phyloP scores from a whole-genome alignment of 2,797 vertebrate species.

The Uromys caudimaculatus region DNA sequence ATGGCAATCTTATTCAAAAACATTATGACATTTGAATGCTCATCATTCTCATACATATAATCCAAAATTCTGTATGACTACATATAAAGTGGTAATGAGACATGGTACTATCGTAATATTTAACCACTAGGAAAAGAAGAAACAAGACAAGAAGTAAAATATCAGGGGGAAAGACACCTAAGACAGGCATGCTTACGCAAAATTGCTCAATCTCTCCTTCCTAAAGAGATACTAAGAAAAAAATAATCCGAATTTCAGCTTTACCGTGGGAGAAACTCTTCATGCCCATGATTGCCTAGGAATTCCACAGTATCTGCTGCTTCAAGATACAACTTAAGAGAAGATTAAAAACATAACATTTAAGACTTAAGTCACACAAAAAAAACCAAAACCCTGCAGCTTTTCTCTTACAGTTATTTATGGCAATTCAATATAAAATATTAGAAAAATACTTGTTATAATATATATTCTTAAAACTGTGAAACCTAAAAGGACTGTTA shows the following conservation, averaged over 20 bases:
- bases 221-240: constrained; percentile 63
- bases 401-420: constrained; percentile 31
- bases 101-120: background rate
- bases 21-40: constrained; percentile 38
- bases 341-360: constrained; percentile 55
- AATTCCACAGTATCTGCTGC: constrained; percentile 92
- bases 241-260: constrained; percentile 40
- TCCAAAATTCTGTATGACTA: constrained; percentile 37
- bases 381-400: background rate
- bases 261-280: constrained; percentile 95
- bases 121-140: background rate
- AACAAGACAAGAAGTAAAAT: constrained; percentile 24
- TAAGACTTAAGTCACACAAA: constrained; percentile 40
- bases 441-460: background rate
- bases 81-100: background rate
- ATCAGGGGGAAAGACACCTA: background rate
- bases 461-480: background rate
- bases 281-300: constrained; percentile 89
- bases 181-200: background rate
- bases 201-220: constrained; percentile 11
- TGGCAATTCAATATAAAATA: background rate
- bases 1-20: constrained; percentile 29
- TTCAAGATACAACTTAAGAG: constrained; percentile 95
- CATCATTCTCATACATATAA: background rate
- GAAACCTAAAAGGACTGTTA: constrained; percentile 51